phyloP scores from a whole-genome alignment of 2,888 invertebrate species.

The Sminthurides aquaticus region DNA sequence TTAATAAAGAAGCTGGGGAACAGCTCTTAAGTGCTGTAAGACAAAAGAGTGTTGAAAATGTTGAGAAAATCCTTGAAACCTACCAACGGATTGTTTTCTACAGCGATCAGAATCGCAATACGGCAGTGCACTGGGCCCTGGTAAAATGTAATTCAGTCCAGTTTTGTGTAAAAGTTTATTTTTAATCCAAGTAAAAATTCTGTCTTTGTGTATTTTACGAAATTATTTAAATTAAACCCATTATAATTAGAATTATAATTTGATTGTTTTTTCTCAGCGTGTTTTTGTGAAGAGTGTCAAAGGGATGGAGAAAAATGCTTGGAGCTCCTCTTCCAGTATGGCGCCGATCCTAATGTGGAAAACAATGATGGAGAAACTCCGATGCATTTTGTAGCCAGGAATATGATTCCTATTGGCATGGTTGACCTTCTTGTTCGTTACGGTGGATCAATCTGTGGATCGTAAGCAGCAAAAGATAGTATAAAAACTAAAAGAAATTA shows the following conservation, averaged over 20 bases:
- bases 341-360: slow-evolving; percentile 7
- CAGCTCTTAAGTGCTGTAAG: not conserved
- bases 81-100: not conserved
- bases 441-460: not conserved
- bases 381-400: not conserved
- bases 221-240: not conserved
- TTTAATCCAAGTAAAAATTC: too few species aligned
- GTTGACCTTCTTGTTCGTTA: not conserved
- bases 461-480: not conserved
- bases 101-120: not conserved
- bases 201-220: too few species aligned
- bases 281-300: not conserved
- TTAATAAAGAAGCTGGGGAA: not conserved
- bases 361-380: not conserved
- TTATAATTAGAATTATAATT: not conserved
- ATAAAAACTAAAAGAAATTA: not conserved
- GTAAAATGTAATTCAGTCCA: too few species aligned
- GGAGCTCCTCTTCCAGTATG: not conserved
- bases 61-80: not conserved
- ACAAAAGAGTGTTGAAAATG: not conserved
- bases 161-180: too few species aligned
- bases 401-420: not conserved
- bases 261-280: slow-evolving; percentile 3
- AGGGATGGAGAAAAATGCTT: not conserved
- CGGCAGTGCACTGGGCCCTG: not conserved